Percentiles rank a stretch among this genome's conserved stretches.
Conservation (phyloP, 2,113 vertebrate species). For the Vireo altiloquus region DNA sequence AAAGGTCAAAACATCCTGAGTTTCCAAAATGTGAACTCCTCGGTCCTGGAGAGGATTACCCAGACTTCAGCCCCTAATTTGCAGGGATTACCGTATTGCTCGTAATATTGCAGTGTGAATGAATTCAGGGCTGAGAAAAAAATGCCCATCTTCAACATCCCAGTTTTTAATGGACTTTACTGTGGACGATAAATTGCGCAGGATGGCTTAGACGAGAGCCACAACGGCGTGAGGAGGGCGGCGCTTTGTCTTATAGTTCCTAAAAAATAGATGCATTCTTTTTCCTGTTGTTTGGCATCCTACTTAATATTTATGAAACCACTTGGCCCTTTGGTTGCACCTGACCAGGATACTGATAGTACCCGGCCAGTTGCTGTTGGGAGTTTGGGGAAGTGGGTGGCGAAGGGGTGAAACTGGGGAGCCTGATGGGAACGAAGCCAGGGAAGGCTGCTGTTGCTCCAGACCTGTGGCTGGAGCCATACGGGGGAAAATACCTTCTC, state of each 20-base stretch:
- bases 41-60: neutral
- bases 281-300: neutral
- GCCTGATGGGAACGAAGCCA: accelerated
- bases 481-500: neutral
- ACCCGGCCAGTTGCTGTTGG: neutral
- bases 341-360: neutral
- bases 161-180: neutral
- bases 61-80: neutral
- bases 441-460: neutral
- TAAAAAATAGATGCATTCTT: neutral
- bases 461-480: neutral
- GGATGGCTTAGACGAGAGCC: neutral
- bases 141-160: neutral
- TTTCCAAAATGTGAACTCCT: neutral
- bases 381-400: neutral
- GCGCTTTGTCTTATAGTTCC: neutral
- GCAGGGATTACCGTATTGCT: neutral
- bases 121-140: neutral
- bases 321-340: neutral
- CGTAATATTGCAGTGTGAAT: neutral
- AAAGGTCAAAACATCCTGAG: neutral
- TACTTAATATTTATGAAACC: neutral
- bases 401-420: neutral
- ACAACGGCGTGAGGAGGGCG: neutral
- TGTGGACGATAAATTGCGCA: neutral